A percentile compares a stretch with the other conserved stretches of the same genome.
Conservation (phyloP, 2,113 vertebrate species). For the Fulmarus glacialis region DNA sequence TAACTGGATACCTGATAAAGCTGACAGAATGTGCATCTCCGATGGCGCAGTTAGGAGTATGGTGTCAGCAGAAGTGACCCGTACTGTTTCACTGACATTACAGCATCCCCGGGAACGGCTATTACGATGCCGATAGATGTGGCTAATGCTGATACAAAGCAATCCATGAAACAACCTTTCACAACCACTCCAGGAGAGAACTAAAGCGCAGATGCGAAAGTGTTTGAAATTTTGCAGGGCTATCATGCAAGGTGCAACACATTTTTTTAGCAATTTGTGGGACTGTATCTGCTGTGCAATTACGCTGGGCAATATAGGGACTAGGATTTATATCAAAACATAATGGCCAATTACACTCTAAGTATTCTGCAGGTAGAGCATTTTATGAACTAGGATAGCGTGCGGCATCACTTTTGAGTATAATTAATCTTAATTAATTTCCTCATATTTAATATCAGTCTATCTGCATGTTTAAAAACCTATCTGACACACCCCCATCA, state of each 20-base stretch:
- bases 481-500: slow-evolving; percentile 46
- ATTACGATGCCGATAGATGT: neutral
- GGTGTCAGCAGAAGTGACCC: slow-evolving; percentile 32
- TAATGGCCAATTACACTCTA: neutral
- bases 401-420: neutral
- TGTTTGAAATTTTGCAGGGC: neutral
- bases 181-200: neutral
- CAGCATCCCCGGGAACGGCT: neutral
- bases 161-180: slow-evolving; percentile 2
- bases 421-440: slow-evolving; percentile 64
- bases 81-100: neutral
- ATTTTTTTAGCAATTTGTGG: neutral
- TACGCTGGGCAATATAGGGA: neutral
- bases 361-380: slow-evolving; percentile 17
- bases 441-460: slow-evolving; percentile 48
- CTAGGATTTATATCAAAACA: neutral
- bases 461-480: slow-evolving; percentile 47
- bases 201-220: neutral
- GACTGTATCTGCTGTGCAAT: neutral
- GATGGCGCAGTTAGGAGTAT: neutral
- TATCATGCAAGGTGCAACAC: neutral
- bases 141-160: neutral
- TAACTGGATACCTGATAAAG: slow-evolving; percentile 47
- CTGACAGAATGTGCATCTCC: neutral
- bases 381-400: slow-evolving; percentile 25